A percentile compares a stretch with the other conserved stretches of the same genome.
phyloP scores from a whole-genome alignment of 2,888 invertebrate species.

The Resseliella maxima region DNA sequence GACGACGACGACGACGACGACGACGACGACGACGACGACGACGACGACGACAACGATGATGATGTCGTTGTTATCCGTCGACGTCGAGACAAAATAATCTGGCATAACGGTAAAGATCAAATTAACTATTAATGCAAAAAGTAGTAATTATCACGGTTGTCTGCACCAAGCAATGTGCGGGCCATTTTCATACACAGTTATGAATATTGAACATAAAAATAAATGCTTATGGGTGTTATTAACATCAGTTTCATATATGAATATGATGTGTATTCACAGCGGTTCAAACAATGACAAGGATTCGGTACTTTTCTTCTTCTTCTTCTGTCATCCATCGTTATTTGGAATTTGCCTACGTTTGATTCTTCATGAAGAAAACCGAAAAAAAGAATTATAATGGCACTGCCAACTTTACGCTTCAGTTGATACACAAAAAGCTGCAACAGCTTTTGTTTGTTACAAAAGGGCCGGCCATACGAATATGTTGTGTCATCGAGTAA shows the following conservation, averaged over 20 bases:
- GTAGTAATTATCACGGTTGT: constrained; percentile 31
- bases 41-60: too few species aligned
- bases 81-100: constrained; percentile 38
- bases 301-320: neutral
- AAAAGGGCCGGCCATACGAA: neutral
- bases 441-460: constrained; percentile 11
- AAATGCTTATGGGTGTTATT: constrained; percentile 1
- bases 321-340: neutral
- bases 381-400: constrained; percentile 29
- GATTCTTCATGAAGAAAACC: constrained; percentile 23
- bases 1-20: too few species aligned
- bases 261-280: neutral
- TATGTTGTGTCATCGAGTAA: constrained; percentile 22
- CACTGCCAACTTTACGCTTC: constrained; percentile 25
- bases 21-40: too few species aligned
- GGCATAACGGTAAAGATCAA: neutral
- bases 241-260: neutral
- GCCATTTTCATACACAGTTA: neutral
- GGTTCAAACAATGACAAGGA: neutral
- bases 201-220: constrained; percentile 27
- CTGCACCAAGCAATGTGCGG: constrained; percentile 34
- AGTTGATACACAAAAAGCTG: neutral
- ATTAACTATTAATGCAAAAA: constrained; percentile 50
- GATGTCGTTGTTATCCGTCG: neutral
- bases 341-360: neutral